Percentiles rank a stretch among this genome's conserved stretches.
Evolutionary conservation across 2,888 invertebrate genomes (phyloP).

Genomic region (Melieria picta): DNA sequence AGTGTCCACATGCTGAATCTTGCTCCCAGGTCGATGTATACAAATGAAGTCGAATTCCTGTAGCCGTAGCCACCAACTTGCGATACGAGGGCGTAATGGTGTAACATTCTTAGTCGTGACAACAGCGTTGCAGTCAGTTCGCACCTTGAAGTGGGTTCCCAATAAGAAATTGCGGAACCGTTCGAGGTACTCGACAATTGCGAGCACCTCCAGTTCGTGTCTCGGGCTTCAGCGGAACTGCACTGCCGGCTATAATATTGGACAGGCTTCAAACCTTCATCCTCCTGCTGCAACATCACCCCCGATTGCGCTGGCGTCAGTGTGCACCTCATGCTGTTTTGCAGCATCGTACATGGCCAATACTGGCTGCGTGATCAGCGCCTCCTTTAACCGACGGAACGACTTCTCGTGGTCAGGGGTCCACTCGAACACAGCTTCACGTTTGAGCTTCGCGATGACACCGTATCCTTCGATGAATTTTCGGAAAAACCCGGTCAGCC

Average conservation of each 20-base stretch:
- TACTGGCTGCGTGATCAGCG: background rate
- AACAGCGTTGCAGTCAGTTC: slow-evolving; percentile 29
- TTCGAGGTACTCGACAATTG: slow-evolving; percentile 19
- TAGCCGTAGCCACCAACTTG: slow-evolving; percentile 10
- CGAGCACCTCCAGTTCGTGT: slow-evolving; percentile 18
- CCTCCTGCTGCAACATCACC: slow-evolving; percentile 25
- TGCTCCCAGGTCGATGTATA: slow-evolving; percentile 21
- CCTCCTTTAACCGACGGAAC: background rate
- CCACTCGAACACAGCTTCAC: background rate
- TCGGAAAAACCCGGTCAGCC: slow-evolving; percentile 36
- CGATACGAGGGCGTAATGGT: slow-evolving; percentile 2
- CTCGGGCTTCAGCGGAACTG: slow-evolving; percentile 9
- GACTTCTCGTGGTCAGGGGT: background rate
- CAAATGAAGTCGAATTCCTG: slow-evolving; percentile 29
- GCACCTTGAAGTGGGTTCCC: slow-evolving; percentile 7
- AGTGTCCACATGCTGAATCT: slow-evolving; percentile 2
- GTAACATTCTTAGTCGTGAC: slow-evolving; percentile 1
- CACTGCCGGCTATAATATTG: slow-evolving; percentile 15
- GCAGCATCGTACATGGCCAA: slow-evolving; percentile 11
- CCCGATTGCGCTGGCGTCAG: slow-evolving; percentile 17
- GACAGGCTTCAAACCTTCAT: slow-evolving; percentile 10
- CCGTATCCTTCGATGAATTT: background rate
- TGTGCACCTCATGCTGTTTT: slow-evolving; percentile 18
- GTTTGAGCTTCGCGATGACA: background rate
- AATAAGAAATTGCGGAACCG: slow-evolving; percentile 30